These are phyloP conservation scores for Emydoidea blandingii DNA, from an alignment of 2,797 vertebrate species.

Conservation along the genomic window DNA sequence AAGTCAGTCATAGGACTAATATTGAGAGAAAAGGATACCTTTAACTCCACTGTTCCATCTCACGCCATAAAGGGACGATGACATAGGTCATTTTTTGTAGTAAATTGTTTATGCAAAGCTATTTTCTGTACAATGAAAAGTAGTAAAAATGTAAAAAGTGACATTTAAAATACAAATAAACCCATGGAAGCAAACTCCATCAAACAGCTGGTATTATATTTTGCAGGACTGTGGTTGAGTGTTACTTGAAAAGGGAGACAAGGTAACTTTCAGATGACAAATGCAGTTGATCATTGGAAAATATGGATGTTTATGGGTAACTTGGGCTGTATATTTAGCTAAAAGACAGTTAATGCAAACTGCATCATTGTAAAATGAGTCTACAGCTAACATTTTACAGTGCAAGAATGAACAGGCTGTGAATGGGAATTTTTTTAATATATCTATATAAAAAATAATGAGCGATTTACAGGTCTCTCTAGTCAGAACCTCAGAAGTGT, in stretches of 20 bases:
- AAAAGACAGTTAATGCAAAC: neutral
- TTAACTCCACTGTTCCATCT: neutral
- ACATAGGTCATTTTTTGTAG: conserved; percentile 3
- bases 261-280: neutral
- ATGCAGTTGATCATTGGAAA: neutral
- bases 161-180: conserved; percentile 50
- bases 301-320: neutral
- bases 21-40: neutral
- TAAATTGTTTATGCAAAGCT: conserved; percentile 46
- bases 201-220: neutral
- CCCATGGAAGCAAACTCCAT: conserved; percentile 6
- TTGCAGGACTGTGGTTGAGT: neutral
- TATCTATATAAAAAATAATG: conserved; percentile 99
- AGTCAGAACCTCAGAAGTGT: conserved; percentile 90
- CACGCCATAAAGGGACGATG: neutral
- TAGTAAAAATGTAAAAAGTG: conserved; percentile 37
- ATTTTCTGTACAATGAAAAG: conserved; percentile 55
- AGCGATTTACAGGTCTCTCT: conserved; percentile 96
- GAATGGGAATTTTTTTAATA: conserved; percentile 85
- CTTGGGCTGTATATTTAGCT: fast-evolving
- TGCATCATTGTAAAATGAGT: conserved; percentile 43
- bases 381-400: conserved; percentile 81
- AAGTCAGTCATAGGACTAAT: neutral
- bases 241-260: neutral
- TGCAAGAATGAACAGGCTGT: conserved; percentile 87